phyloP scores from a whole-genome alignment of 1,140 invertebrate species.

The Drosophila pallidifrons region DNA sequence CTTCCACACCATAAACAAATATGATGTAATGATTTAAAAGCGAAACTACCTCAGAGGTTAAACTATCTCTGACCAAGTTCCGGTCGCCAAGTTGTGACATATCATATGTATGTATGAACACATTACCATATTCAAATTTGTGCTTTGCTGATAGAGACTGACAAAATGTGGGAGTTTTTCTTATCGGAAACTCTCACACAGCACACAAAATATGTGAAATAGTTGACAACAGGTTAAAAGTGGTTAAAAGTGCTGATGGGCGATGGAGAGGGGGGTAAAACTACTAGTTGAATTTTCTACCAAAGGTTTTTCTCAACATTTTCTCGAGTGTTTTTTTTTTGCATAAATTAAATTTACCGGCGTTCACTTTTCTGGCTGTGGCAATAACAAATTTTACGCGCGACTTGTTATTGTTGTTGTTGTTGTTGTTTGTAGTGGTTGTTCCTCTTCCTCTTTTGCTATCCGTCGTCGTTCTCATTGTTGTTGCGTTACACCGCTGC shows the following conservation, averaged over 20 bases:
- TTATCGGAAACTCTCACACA: constrained; percentile 61
- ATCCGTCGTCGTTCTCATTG: constrained; percentile 9
- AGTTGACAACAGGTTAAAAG: constrained; percentile 42
- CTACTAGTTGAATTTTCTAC: constrained; percentile 59
- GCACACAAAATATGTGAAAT: constrained; percentile 10
- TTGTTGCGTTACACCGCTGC: constrained; percentile 17
- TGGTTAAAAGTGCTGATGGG: neutral
- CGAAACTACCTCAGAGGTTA: neutral
- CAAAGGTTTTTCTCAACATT: constrained; percentile 13
- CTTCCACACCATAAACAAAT: neutral
- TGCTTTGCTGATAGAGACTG: constrained; percentile 16
- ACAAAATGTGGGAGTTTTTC: constrained; percentile 62
- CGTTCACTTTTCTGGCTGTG: constrained; percentile 12
- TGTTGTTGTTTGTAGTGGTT: constrained; percentile 18
- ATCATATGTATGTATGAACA: too few relatives aligned
- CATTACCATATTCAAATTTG: constrained; percentile 43
- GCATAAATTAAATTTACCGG: constrained; percentile 27
- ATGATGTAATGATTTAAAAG: constrained; percentile 1
- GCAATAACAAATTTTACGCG: constrained; percentile 38
- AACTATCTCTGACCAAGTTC: constrained; percentile 16
- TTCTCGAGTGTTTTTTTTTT: neutral
- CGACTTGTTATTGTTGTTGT: constrained; percentile 40
- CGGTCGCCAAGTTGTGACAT: constrained; percentile 11
- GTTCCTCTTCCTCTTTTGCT: neutral
- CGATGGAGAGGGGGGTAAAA: neutral